phyloP scores from a whole-genome alignment of 2,888 invertebrate genomes.

The Drosophila mayaguana region DNA sequence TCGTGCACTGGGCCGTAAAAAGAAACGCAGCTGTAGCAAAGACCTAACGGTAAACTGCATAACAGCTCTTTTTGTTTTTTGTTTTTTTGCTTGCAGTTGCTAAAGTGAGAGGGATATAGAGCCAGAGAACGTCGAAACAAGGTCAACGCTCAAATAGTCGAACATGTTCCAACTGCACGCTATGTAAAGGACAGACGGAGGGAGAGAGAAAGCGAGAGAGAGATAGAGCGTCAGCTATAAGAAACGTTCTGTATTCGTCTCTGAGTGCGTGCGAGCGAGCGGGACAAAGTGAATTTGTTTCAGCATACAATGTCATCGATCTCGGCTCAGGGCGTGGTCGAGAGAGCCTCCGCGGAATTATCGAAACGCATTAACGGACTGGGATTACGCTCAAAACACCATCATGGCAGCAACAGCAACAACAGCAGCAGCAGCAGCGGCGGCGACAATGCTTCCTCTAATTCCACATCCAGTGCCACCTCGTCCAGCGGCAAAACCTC shows the following conservation, averaged over 20 bases:
- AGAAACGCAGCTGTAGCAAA: slow-evolving; percentile 24
- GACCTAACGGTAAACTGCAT: slow-evolving; percentile 32
- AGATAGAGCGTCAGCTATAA: neutral
- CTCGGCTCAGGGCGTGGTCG: slow-evolving; percentile 95
- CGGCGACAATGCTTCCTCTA: slow-evolving; percentile 47
- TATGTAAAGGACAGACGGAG: slow-evolving; percentile 27
- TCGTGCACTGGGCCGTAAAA: slow-evolving; percentile 22
- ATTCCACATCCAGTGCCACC: slow-evolving; percentile 55
- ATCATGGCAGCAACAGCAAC: slow-evolving; percentile 81
- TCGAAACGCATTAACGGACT: slow-evolving; percentile 95
- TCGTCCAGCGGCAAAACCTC: slow-evolving; percentile 87
- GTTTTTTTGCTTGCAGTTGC: slow-evolving; percentile 44
- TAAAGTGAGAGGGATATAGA: neutral
- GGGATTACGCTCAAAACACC: slow-evolving; percentile 88
- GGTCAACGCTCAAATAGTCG: slow-evolving; percentile 44
- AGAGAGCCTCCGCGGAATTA: slow-evolving; percentile 95
- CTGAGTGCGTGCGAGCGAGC: slow-evolving; percentile 24
- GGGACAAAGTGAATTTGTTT: slow-evolving; percentile 82
- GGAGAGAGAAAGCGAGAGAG: slow-evolving; percentile 12
- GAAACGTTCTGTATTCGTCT: slow-evolving; percentile 14
- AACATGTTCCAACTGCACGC: slow-evolving; percentile 38
- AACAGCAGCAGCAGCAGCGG: slow-evolving; percentile 38
- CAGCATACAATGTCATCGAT: slow-evolving; percentile 90
- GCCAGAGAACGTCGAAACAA: slow-evolving; percentile 41
- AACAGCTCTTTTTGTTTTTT: slow-evolving; percentile 14